phyloP scores from a whole-genome alignment of 2,113 vertebrate species.

The Poecile atricapillus region DNA sequence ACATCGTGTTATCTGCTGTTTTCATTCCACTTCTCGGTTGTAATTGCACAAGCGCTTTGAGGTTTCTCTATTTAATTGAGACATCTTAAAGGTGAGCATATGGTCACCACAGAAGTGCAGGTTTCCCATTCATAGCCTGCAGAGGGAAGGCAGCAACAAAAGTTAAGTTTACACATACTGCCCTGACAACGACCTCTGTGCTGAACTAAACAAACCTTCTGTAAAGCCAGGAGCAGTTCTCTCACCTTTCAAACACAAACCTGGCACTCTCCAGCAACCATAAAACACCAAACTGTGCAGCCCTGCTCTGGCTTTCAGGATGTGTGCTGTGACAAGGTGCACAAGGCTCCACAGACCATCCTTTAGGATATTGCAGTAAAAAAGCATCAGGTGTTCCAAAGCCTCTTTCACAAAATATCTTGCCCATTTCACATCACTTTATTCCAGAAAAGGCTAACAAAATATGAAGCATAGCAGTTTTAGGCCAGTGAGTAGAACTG shows the following conservation, averaged over 20 bases:
- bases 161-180: neutral
- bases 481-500: neutral
- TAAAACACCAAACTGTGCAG: neutral
- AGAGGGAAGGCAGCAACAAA: neutral
- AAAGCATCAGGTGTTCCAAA: neutral
- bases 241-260: neutral
- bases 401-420: neutral
- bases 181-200: conserved; percentile 33
- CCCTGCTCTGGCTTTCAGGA: neutral
- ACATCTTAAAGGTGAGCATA: conserved; percentile 14
- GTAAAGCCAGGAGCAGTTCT: neutral
- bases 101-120: neutral
- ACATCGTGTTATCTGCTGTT: neutral
- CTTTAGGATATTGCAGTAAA: neutral
- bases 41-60: neutral
- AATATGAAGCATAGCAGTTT: neutral
- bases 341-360: neutral
- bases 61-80: neutral
- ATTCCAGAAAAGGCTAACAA: neutral
- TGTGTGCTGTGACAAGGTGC: neutral
- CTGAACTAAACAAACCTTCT: conserved; percentile 5
- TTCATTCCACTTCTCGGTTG: neutral
- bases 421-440: neutral
- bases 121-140: neutral
- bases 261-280: neutral